Evolutionary conservation across 2,888 invertebrate genomes (phyloP).

Genomic region (Dasysyrphus tricinctus): DNA sequence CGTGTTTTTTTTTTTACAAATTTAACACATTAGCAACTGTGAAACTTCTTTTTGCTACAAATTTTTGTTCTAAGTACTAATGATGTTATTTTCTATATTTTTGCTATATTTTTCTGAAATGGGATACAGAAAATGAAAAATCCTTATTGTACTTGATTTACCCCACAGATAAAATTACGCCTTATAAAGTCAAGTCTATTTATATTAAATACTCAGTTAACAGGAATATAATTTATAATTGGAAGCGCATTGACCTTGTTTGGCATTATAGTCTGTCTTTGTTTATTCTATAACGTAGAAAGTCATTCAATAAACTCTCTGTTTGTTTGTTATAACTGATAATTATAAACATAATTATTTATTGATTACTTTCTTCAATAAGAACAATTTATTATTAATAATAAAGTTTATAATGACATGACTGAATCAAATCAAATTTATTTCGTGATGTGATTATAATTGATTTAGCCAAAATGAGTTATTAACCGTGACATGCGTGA

Average conservation of each 20-base stretch:
- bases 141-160: too few species aligned
- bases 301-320: neutral
- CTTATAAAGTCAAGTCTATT: neutral
- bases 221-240: neutral
- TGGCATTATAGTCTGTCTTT: neutral
- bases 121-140: too few species aligned
- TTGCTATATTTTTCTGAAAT: too few species aligned
- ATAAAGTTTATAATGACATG: conserved; percentile 1
- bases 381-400: conserved; percentile 11
- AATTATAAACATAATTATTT: neutral
- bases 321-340: neutral
- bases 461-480: conserved; percentile 28
- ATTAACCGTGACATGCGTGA: conserved; percentile 6
- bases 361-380: conserved; percentile 18
- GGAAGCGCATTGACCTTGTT: conserved; percentile 9
- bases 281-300: neutral
- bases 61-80: too few species aligned
- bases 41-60: too few species aligned
- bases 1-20: too few species aligned
- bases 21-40: too few species aligned
- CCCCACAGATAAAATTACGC: too few species aligned
- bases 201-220: neutral
- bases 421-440: neutral
- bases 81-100: too few species aligned
- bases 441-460: conserved; percentile 43